phyloP scores from a whole-genome alignment of 1,140 invertebrate genomes.

The Phthorimaea operculella region DNA sequence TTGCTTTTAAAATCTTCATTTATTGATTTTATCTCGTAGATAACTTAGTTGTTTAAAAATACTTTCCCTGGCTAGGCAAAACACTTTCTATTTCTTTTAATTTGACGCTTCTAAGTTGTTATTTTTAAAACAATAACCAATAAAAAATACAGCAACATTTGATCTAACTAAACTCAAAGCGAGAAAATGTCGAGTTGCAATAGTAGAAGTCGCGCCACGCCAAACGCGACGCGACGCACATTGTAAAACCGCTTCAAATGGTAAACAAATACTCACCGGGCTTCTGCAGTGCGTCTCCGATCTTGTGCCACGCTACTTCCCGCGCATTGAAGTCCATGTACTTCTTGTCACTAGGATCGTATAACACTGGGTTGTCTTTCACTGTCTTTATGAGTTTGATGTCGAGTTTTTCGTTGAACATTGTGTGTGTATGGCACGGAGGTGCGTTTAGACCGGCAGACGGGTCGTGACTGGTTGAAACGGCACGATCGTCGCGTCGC shows the following conservation, averaged over 20 bases:
- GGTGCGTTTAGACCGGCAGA: neutral
- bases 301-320: constrained; percentile 58
- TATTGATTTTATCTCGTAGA: too few relatives aligned
- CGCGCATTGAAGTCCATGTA: constrained; percentile 58
- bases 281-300: constrained; percentile 49
- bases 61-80: too few relatives aligned
- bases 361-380: constrained; percentile 39
- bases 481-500: neutral
- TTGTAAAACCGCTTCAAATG: constrained; percentile 28
- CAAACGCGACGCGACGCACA: constrained; percentile 31
- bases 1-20: too few relatives aligned
- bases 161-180: too few relatives aligned
- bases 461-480: neutral
- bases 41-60: too few relatives aligned
- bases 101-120: too few relatives aligned
- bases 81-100: too few relatives aligned
- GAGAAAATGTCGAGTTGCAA: too few relatives aligned
- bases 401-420: constrained; percentile 48
- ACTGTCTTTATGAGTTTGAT: constrained; percentile 42
- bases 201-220: neutral
- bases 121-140: too few relatives aligned
- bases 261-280: constrained; percentile 36
- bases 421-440: neutral
- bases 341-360: constrained; percentile 44
- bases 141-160: too few relatives aligned